These are phyloP conservation scores for Morelia viridis DNA, from an alignment of 2,797 vertebrate species.

Conservation along the genomic window DNA sequence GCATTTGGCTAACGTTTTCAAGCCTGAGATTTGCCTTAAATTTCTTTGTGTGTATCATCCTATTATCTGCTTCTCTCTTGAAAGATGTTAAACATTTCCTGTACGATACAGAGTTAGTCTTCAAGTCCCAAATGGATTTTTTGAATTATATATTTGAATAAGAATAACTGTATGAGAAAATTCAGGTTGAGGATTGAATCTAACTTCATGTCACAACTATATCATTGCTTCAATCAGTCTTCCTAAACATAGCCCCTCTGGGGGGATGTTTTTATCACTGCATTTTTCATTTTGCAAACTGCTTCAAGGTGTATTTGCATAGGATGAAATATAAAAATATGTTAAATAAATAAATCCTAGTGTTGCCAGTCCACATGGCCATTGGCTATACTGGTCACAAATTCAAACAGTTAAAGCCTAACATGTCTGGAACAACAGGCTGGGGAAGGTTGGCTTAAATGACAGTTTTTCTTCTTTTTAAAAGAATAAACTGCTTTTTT, in stretches of 20 bases:
- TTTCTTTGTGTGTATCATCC: constrained; percentile 24
- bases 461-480: not conserved
- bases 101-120: constrained; percentile 7
- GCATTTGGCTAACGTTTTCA: not conserved
- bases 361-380: not conserved
- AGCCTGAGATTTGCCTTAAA: not conserved
- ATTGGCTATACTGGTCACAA: not conserved
- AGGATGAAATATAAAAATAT: not conserved
- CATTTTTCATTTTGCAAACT: not conserved
- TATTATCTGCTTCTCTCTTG: constrained; percentile 6
- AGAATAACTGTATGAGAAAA: constrained; percentile 18
- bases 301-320: not conserved
- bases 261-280: not conserved
- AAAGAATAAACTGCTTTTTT: not conserved
- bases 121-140: not conserved
- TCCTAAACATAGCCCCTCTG: not conserved
- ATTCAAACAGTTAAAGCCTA: not conserved
- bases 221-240: not conserved
- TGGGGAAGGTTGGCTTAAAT: not conserved
- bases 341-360: not conserved
- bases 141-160: constrained; percentile 30
- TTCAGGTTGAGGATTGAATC: not conserved
- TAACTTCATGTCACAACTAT: not conserved
- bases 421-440: not conserved
- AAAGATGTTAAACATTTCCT: constrained; percentile 19